Conservation (phyloP, 2,113 vertebrate genomes). For the Boleophthalmus pectinirostris region DNA sequence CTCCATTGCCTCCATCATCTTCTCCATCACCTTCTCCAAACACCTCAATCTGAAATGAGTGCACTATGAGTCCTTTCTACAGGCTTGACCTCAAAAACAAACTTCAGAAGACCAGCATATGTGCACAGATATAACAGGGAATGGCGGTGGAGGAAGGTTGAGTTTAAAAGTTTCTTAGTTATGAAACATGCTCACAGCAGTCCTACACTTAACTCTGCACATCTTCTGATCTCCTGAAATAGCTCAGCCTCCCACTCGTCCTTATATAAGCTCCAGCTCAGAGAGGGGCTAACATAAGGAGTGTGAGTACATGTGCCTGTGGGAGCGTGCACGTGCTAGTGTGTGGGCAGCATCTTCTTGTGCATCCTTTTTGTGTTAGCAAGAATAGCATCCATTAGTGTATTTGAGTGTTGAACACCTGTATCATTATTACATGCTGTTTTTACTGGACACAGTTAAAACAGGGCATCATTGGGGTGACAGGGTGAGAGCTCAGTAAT, state of each 20-base stretch:
- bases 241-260: slow-evolving; percentile 6
- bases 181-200: slow-evolving; percentile 5
- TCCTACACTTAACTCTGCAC: slow-evolving; percentile 1
- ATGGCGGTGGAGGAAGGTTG: not conserved
- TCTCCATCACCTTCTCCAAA: too few relatives aligned
- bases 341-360: slow-evolving; percentile 4
- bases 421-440: not conserved
- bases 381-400: slow-evolving; percentile 45
- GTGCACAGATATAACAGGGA: not conserved
- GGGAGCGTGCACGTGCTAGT: slow-evolving; percentile 19
- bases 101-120: not conserved
- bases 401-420: not conserved
- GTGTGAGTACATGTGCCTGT: slow-evolving; percentile 21
- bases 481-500: too few relatives aligned
- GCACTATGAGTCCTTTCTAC: not conserved
- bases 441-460: not conserved
- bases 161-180: not conserved
- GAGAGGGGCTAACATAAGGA: slow-evolving; percentile 12
- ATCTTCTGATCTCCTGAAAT: slow-evolving; percentile 10
- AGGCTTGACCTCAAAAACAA: not conserved
- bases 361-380: not conserved
- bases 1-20: too few relatives aligned
- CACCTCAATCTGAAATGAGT: too few relatives aligned
- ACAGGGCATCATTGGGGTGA: not conserved
- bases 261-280: slow-evolving; percentile 12